phyloP scores from a whole-genome alignment of 2,888 invertebrate genomes.

The Brassicogethes aeneus region DNA sequence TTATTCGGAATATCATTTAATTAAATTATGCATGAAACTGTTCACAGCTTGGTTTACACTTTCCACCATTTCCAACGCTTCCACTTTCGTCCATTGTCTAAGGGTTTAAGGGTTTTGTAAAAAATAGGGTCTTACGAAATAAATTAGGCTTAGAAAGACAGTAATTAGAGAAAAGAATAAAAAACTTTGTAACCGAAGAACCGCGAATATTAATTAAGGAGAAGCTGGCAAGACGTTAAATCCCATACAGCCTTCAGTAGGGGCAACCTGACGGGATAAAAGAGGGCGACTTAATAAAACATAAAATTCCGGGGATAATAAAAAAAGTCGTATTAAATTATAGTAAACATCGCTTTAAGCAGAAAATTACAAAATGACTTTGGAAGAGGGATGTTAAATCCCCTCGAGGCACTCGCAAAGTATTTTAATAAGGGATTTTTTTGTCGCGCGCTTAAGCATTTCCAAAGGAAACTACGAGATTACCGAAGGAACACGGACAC shows the following conservation, averaged over 20 bases:
- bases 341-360: constrained; percentile 27
- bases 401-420: constrained; percentile 30
- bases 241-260: background rate
- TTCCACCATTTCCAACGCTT: too few relatives aligned
- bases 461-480: constrained; percentile 30
- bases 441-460: constrained; percentile 35
- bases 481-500: constrained; percentile 30
- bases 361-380: constrained; percentile 33
- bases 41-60: too few relatives aligned
- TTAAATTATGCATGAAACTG: too few relatives aligned
- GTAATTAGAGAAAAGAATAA: too few relatives aligned
- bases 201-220: too few relatives aligned
- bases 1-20: too few relatives aligned
- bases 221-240: background rate
- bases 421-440: constrained; percentile 40
- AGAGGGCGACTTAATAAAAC: constrained; percentile 5
- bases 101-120: too few relatives aligned
- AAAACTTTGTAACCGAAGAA: too few relatives aligned
- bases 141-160: too few relatives aligned
- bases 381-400: constrained; percentile 20
- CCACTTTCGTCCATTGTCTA: too few relatives aligned
- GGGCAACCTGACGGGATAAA: constrained; percentile 5
- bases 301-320: constrained; percentile 2
- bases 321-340: constrained; percentile 19
- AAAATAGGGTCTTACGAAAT: too few relatives aligned